Conservation (phyloP, 2,113 vertebrate species). For the Bujurquina vittata region DNA sequence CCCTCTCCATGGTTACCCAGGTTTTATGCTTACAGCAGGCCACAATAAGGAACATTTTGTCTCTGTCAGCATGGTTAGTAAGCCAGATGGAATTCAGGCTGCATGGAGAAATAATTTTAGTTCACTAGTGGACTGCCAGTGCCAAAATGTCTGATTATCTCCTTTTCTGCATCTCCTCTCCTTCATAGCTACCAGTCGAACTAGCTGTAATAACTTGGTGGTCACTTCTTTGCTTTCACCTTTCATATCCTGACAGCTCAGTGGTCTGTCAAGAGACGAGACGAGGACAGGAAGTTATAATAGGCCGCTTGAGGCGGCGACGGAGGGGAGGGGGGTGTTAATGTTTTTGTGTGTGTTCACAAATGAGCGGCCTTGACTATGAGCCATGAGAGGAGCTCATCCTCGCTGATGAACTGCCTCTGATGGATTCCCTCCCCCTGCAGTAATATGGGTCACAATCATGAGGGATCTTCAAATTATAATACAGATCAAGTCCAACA, state of each 20-base stretch:
- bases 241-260: slow-evolving; percentile 34
- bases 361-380: slow-evolving; percentile 52
- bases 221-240: slow-evolving; percentile 32
- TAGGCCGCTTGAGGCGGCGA: background rate
- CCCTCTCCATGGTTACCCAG: slow-evolving; percentile 41
- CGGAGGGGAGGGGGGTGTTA: background rate
- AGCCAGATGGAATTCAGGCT: slow-evolving; percentile 57
- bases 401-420: slow-evolving; percentile 57
- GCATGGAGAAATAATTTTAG: slow-evolving; percentile 53
- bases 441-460: slow-evolving; percentile 61
- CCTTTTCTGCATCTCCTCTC: background rate
- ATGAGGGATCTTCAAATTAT: slow-evolving; percentile 25
- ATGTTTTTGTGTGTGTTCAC: slow-evolving; percentile 34
- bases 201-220: slow-evolving; percentile 23
- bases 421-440: slow-evolving; percentile 58
- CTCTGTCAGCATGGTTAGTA: slow-evolving; percentile 25
- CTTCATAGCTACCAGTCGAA: slow-evolving; percentile 10
- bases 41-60: slow-evolving; percentile 52
- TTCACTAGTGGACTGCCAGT: slow-evolving; percentile 13
- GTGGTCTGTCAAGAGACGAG: slow-evolving; percentile 19
- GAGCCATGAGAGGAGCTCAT: slow-evolving; percentile 64
- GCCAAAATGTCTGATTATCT: slow-evolving; percentile 58
- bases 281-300: slow-evolving; percentile 50
- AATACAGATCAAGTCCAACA: slow-evolving; percentile 36
- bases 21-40: slow-evolving; percentile 37